Evolutionary conservation across 2,113 vertebrate genomes (phyloP).

Genomic region (Physeter macrocephalus): DNA sequence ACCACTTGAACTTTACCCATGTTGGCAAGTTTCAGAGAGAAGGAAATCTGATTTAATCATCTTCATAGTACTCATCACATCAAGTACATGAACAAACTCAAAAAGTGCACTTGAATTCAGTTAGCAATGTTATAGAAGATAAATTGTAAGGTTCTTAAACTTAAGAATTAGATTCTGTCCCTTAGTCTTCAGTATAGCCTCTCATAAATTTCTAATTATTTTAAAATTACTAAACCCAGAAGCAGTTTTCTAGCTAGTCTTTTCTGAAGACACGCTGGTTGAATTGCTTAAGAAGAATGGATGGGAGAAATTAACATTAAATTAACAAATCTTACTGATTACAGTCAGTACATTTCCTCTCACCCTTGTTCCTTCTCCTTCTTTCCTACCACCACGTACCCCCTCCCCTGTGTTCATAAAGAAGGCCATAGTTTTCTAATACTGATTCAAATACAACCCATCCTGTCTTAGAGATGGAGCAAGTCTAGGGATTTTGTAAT

Average conservation of each 20-base stretch:
- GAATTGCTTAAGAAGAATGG: neutral
- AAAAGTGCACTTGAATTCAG: neutral
- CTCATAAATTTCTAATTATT: neutral
- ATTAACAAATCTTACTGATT: neutral
- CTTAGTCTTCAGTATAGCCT: neutral
- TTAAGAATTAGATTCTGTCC: neutral
- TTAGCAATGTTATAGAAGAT: neutral
- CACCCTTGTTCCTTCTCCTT: neutral
- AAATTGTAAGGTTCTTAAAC: neutral
- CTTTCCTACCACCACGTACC: accelerated
- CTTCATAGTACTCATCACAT: neutral
- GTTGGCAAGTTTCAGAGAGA: neutral
- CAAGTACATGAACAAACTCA: neutral
- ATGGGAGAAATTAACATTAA: neutral
- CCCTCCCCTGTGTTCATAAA: neutral
- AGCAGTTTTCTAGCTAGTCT: neutral
- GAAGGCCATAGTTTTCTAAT: neutral
- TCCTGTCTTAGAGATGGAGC: neutral
- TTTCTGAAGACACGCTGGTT: neutral
- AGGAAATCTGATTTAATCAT: neutral
- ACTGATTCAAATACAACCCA: neutral
- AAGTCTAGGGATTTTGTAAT: neutral
- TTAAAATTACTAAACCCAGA: neutral
- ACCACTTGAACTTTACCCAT: neutral
- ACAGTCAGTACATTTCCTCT: neutral